phyloP scores from a whole-genome alignment of 2,797 vertebrate species.

The Microctenopoma stevenorrisi region DNA sequence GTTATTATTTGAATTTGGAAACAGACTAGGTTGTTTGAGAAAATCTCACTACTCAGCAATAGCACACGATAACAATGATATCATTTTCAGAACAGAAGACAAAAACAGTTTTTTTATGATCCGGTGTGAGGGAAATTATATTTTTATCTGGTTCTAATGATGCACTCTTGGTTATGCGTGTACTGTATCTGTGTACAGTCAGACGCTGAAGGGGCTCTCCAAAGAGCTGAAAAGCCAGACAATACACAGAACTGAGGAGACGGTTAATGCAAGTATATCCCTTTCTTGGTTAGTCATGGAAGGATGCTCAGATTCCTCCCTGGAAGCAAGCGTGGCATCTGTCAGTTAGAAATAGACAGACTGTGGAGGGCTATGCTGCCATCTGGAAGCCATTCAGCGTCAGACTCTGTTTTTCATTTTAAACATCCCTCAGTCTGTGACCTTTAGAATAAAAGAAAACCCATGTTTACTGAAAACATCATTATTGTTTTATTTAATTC shows the following conservation, averaged over 20 bases:
- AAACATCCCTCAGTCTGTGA: conserved; percentile 64
- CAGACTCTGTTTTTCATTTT: conserved; percentile 64
- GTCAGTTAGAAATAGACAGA: conserved; percentile 70
- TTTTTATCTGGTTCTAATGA: conserved; percentile 6
- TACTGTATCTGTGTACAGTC: conserved; percentile 26
- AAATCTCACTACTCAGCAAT: conserved; percentile 45
- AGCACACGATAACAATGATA: conserved; percentile 24
- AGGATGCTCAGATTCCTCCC: conserved; percentile 73
- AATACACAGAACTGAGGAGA: conserved; percentile 57
- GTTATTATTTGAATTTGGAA: conserved; percentile 53
- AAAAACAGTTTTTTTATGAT: conserved; percentile 11
- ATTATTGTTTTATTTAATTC: conserved; percentile 66
- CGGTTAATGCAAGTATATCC: conserved; percentile 66
- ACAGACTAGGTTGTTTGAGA: conserved; percentile 46
- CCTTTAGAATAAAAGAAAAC: conserved; percentile 65
- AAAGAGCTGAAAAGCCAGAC: conserved; percentile 44
- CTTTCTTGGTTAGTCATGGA: conserved; percentile 77
- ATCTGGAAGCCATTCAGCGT: conserved; percentile 82
- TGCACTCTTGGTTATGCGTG: conserved; percentile 5
- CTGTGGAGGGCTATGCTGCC: conserved; percentile 67
- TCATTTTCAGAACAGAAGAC: conserved; percentile 19
- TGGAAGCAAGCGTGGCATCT: conserved; percentile 70
- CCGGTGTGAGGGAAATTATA: conserved; percentile 6
- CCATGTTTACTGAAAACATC: conserved; percentile 67
- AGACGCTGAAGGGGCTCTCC: conserved; percentile 43